Conservation (phyloP, 2,113 vertebrate genomes). For the Carassius carassius region DNA sequence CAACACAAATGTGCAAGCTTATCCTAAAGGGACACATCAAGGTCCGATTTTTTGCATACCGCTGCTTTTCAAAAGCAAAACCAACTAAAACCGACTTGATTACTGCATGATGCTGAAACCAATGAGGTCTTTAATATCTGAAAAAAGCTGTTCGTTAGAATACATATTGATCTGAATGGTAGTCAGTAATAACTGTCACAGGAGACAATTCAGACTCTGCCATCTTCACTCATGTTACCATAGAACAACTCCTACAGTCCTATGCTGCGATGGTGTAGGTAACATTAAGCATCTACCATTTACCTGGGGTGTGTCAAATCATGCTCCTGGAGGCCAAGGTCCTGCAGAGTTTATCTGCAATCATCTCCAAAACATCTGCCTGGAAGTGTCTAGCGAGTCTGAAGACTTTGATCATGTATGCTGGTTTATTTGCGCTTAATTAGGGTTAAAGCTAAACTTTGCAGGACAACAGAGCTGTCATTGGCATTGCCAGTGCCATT, state of each 20-base stretch:
- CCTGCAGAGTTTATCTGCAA: neutral
- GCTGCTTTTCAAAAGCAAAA: neutral
- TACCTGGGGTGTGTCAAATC: neutral
- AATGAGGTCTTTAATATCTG: neutral
- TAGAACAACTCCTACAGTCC: neutral
- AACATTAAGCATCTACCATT: neutral
- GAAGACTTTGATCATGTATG: neutral
- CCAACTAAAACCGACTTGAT: neutral
- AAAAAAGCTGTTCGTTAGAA: neutral
- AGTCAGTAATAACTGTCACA: neutral
- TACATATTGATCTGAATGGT: neutral
- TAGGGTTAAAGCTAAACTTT: neutral
- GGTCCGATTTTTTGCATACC: conserved; percentile 17
- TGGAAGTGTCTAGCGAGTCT: neutral
- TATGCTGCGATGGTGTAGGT: neutral
- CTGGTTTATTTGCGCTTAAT: neutral
- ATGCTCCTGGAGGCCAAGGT: neutral
- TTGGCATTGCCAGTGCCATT: neutral
- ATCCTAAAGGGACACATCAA: conserved; percentile 14
- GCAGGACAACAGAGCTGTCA: neutral
- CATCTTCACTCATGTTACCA: neutral
- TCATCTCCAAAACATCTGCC: neutral
- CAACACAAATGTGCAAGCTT: conserved; percentile 25
- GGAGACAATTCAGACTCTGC: neutral
- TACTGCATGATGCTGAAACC: conserved; percentile 9